Evolutionary conservation across 2,113 vertebrate species (phyloP).

Genomic region (Falcunculus frontatus): DNA sequence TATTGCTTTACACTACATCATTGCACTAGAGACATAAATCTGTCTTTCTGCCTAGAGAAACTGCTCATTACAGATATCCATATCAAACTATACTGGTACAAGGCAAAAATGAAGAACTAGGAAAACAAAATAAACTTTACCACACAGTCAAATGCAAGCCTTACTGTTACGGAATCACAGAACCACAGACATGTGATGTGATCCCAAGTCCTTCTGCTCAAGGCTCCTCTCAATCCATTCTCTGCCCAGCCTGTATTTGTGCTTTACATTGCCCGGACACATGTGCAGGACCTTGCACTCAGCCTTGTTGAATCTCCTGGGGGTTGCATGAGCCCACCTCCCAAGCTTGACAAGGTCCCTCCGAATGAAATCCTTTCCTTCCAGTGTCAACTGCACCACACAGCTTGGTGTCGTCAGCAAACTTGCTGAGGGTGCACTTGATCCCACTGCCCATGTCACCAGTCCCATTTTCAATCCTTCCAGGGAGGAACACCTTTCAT

Average conservation of each 20-base stretch:
- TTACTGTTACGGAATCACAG: neutral
- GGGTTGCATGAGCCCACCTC: neutral
- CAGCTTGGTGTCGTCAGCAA: rapidly evolving
- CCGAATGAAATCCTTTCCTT: neutral
- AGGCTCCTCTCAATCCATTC: neutral
- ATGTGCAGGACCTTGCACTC: neutral
- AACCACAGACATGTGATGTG: neutral
- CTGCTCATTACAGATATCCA: neutral
- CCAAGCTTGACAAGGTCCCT: neutral
- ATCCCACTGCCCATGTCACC: neutral
- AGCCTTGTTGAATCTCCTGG: neutral
- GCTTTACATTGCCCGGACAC: neutral
- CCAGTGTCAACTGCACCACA: neutral
- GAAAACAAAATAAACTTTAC: neutral
- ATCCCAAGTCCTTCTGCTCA: neutral
- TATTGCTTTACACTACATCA: neutral
- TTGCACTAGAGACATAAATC: neutral
- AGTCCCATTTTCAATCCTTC: neutral
- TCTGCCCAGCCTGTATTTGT: neutral
- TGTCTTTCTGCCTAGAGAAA: neutral
- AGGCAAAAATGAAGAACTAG: neutral
- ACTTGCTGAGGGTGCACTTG: neutral
- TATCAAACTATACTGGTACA: neutral
- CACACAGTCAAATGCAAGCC: neutral
- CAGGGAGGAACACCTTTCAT: neutral